Evolutionary conservation across 2,113 vertebrate genomes (phyloP), one percentile per base, ranked within the genome.

Genomic region (Phainopepla nitens): DNA sequence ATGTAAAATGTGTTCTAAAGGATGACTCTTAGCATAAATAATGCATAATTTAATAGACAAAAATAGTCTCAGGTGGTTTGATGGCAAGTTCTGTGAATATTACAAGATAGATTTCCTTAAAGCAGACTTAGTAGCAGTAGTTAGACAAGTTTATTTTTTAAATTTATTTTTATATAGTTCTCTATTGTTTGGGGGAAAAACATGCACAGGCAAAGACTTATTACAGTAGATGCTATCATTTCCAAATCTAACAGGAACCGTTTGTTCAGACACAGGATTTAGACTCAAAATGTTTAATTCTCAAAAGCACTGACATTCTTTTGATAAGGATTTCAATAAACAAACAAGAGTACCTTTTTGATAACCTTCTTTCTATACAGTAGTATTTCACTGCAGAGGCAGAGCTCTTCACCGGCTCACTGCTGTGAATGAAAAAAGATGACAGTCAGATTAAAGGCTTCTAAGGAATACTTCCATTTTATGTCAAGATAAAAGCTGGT

Each of bases 331-430:
- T 93, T 94, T 95, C 78, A 94, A 73, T 91, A 97, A 94, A 88
- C 53, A 96, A 97, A 91, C 44, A 94, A 97, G 84, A 21, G 20
- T 24, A 82, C 35, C 49, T 96, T 96, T 94, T 96, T 65, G 89
- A 71, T 96, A 97, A 86, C 66, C 85, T 76, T 58, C 69, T 75
- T 76, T 94, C 58, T 80, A 20, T 87, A 64, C 9, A 10, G 47
- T 76, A 39, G 41, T 71, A 91, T 92, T 94, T 93, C 84, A 87
- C 36, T 87, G 79, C 82, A 93, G 75, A 95, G 33, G 53, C 81
- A 93, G 71, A 93, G 60, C 80, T 92, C 82, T 96, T 96, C 77
- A 87, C 42, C 95, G 72, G 60, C 80, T 89, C 78, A 61, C 54
- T 95, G 49, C 69, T 95, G 51, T 72, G 87, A 79, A 82, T 96